These are phyloP conservation scores for Eilema caniola DNA, from an alignment of 2,888 invertebrate species.

Conservation along the genomic window DNA sequence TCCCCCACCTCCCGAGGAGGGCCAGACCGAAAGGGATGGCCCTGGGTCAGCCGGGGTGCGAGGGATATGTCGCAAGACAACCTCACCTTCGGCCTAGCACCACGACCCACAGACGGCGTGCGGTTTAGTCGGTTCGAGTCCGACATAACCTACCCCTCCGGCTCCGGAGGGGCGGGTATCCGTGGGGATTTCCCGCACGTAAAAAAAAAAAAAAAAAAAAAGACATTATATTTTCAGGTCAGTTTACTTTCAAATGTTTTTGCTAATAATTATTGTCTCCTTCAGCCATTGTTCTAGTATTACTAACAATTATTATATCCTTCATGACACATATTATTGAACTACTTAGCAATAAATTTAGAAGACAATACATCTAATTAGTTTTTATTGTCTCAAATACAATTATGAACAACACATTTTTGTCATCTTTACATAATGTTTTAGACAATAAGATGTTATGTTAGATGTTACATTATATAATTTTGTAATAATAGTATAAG, in stretches of 20 bases:
- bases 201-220: too few species aligned
- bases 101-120: too few species aligned
- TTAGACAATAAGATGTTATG: background rate
- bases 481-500: too few species aligned
- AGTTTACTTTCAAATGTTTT: background rate
- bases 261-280: background rate
- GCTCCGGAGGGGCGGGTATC: background rate
- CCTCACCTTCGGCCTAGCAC: too few species aligned
- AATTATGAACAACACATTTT: background rate
- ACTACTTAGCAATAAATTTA: background rate
- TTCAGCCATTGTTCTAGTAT: background rate
- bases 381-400: background rate
- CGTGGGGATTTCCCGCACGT: too few species aligned
- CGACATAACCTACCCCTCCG: too few species aligned
- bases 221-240: too few species aligned
- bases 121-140: too few species aligned
- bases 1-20: too few species aligned
- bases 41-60: too few species aligned
- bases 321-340: background rate
- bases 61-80: too few species aligned
- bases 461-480: background rate
- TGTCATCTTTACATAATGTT: constrained; percentile 4
- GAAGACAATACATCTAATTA: background rate
- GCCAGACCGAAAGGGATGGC: too few species aligned
- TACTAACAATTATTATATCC: background rate